phyloP scores from a whole-genome alignment of 2,113 vertebrate genomes.

The Lasiurus cinereus region DNA sequence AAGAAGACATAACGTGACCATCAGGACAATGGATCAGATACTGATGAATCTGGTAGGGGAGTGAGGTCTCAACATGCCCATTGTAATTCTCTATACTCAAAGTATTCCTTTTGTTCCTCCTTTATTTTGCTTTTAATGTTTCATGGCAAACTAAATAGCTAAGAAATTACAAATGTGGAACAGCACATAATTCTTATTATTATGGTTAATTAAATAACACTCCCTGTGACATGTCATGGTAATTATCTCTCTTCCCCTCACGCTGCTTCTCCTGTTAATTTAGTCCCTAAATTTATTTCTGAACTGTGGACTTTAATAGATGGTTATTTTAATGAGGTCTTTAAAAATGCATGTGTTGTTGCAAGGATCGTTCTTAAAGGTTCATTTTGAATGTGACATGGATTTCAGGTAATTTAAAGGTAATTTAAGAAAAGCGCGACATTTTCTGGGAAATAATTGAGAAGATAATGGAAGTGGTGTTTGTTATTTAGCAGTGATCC shows the following conservation, averaged over 20 bases:
- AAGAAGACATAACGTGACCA: background rate
- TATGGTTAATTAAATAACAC: conserved; percentile 73
- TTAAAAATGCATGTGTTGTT: conserved; percentile 50
- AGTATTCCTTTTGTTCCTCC: conserved; percentile 14
- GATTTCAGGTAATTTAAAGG: conserved; percentile 49
- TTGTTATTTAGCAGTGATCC: background rate
- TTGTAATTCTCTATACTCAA: background rate
- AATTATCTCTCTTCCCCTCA: conserved; percentile 64
- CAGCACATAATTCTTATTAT: conserved; percentile 58
- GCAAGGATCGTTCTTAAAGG: background rate
- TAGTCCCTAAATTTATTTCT: conserved; percentile 72
- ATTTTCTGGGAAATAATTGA: background rate
- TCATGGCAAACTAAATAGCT: conserved; percentile 64
- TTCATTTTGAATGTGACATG: conserved; percentile 4
- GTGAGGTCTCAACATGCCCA: background rate
- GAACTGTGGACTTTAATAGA: conserved; percentile 19
- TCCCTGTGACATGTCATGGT: background rate
- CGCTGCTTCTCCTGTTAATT: conserved; percentile 68
- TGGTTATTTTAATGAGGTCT: conserved; percentile 69
- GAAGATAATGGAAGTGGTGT: background rate
- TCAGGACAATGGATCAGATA: background rate
- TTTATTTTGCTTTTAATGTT: conserved; percentile 52
- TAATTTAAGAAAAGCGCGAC: conserved; percentile 45
- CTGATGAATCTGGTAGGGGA: background rate
- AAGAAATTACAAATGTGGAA: conserved; percentile 56